A percentile compares a stretch with the other conserved stretches of the same genome.
Evolutionary conservation across 2,113 vertebrate species (phyloP).

Genomic region (Notiomystis cincta): DNA sequence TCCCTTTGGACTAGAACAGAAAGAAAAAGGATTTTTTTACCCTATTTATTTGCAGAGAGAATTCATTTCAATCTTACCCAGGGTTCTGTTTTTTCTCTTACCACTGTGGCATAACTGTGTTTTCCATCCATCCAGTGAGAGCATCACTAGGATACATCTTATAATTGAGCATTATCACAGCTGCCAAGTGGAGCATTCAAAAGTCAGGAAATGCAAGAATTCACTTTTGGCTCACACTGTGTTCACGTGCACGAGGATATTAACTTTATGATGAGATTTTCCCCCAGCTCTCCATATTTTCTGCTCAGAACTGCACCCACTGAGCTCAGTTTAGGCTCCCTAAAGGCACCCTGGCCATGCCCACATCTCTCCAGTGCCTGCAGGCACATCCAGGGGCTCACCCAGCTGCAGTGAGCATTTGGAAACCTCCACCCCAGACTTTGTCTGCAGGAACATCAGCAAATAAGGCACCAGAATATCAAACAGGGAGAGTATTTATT

Average conservation of each 20-base stretch:
- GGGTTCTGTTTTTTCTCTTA: neutral
- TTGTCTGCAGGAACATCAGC: neutral
- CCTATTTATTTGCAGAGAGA: neutral
- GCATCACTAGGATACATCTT: neutral
- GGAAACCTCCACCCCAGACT: accelerated
- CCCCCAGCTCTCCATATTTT: neutral
- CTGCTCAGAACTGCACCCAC: neutral
- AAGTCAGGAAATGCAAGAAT: neutral
- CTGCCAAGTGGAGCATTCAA: neutral
- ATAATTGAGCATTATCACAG: neutral
- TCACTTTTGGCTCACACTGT: neutral
- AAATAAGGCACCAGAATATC: neutral
- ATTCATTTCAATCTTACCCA: neutral
- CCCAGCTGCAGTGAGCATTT: neutral
- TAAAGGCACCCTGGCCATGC: accelerated
- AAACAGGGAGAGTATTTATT: neutral
- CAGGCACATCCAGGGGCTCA: neutral
- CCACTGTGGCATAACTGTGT: neutral
- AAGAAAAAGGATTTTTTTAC: neutral
- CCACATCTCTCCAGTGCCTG: neutral
- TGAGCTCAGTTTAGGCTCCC: neutral
- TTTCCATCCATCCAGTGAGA: neutral
- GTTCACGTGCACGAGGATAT: neutral
- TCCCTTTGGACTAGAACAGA: neutral
- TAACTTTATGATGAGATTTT: neutral